phyloP scores from a whole-genome alignment of 2,888 invertebrate species.

The Idaea straminata region DNA sequence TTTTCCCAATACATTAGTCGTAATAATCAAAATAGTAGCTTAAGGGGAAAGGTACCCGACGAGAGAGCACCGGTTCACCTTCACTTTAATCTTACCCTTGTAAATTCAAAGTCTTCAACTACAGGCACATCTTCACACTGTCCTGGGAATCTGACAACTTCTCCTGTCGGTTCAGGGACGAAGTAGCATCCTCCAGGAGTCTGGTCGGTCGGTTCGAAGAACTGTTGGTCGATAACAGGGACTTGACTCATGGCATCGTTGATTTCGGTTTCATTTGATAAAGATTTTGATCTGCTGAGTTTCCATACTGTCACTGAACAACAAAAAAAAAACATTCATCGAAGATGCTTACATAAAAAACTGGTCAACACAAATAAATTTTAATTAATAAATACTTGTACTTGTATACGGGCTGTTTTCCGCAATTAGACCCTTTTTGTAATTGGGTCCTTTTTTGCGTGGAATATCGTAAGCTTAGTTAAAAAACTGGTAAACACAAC shows the following conservation, averaged over 20 bases:
- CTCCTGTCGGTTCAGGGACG: constrained; percentile 49
- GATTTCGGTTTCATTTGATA: constrained; percentile 35
- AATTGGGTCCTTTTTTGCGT: too few relatives aligned
- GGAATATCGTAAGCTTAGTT: too few relatives aligned
- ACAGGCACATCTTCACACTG: constrained; percentile 46
- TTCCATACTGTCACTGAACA: constrained; percentile 60
- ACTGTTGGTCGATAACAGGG: constrained; percentile 44
- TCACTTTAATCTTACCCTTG: constrained; percentile 31
- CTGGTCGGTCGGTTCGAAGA: constrained; percentile 45
- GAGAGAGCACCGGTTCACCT: background rate
- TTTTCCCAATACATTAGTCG: too few relatives aligned
- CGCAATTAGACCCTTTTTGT: too few relatives aligned
- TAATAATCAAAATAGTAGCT: too few relatives aligned
- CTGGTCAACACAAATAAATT: background rate
- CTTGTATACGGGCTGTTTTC: too few relatives aligned
- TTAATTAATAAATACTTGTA: too few relatives aligned
- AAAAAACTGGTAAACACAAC: too few relatives aligned
- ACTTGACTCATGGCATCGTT: constrained; percentile 36
- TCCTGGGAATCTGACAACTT: constrained; percentile 56
- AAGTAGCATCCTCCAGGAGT: constrained; percentile 57
- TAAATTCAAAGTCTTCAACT: constrained; percentile 40
- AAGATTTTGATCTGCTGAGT: constrained; percentile 49
- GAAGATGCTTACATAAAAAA: background rate
- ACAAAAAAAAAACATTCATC: constrained; percentile 6
- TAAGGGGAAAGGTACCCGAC: too few relatives aligned